phyloP scores from a whole-genome alignment of 2,113 vertebrate genomes.

The Bambusicola thoracicus region DNA sequence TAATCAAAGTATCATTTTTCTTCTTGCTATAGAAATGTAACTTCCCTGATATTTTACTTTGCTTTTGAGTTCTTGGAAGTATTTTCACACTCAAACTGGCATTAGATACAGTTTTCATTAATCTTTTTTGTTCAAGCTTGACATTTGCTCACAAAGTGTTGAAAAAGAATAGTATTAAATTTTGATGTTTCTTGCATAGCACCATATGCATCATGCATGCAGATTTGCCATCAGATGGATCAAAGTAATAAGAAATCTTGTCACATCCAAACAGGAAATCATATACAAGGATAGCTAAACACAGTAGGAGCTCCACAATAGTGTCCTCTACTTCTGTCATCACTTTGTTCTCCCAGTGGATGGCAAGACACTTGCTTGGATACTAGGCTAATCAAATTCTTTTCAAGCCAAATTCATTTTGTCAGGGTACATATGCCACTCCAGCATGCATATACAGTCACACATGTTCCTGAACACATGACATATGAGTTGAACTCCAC shows the following conservation, averaged over 20 bases:
- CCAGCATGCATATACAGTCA: background rate
- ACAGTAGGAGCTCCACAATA: background rate
- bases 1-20: background rate
- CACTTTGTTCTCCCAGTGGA: background rate
- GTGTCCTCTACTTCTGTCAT: background rate
- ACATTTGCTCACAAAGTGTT: background rate
- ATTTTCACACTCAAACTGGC: background rate
- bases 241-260: background rate
- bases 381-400: background rate
- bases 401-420: background rate
- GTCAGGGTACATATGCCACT: background rate
- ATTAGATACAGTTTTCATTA: background rate
- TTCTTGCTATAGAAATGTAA: background rate
- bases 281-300: background rate
- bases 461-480: rapidly evolving
- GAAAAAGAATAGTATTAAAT: background rate
- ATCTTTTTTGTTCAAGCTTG: background rate
- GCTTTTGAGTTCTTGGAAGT: background rate
- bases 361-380: background rate
- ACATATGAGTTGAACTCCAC: background rate
- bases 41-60: background rate
- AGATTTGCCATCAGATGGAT: background rate
- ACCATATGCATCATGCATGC: background rate
- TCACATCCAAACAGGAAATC: background rate
- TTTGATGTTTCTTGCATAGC: background rate